Evolutionary conservation across 2,113 vertebrate species (phyloP).

Genomic region (Gymnarchus niloticus): DNA sequence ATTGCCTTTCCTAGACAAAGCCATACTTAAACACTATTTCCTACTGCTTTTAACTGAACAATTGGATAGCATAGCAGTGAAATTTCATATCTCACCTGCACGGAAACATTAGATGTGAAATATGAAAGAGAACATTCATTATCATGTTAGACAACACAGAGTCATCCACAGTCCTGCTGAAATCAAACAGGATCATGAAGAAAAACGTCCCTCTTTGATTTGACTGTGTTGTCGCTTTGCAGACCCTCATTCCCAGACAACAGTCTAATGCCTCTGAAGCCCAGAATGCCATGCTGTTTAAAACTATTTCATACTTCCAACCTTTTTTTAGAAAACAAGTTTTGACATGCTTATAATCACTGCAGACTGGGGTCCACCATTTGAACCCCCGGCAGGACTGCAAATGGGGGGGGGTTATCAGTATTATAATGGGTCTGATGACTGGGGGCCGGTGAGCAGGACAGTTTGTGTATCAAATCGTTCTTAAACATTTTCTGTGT

Average conservation of each 20-base stretch:
- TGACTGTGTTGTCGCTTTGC: neutral
- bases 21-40: neutral
- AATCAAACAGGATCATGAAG: neutral
- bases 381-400: neutral
- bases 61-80: neutral
- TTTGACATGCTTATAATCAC: neutral
- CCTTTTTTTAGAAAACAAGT: neutral
- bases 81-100: neutral
- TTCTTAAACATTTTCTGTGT: neutral
- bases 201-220: neutral
- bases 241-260: neutral
- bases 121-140: neutral
- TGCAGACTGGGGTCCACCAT: neutral
- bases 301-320: too few species aligned
- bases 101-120: neutral
- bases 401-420: too few species aligned
- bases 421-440: neutral
- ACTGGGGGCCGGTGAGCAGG: neutral
- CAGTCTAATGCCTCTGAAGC: neutral
- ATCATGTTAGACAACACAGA: neutral
- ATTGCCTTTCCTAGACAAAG: conserved; percentile 1
- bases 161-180: too few species aligned
- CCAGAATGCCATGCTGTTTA: too few species aligned
- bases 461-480: neutral
- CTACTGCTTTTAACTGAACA: neutral